Conservation (phyloP, 2,797 vertebrate genomes). For the Neosalanx taihuensis region DNA sequence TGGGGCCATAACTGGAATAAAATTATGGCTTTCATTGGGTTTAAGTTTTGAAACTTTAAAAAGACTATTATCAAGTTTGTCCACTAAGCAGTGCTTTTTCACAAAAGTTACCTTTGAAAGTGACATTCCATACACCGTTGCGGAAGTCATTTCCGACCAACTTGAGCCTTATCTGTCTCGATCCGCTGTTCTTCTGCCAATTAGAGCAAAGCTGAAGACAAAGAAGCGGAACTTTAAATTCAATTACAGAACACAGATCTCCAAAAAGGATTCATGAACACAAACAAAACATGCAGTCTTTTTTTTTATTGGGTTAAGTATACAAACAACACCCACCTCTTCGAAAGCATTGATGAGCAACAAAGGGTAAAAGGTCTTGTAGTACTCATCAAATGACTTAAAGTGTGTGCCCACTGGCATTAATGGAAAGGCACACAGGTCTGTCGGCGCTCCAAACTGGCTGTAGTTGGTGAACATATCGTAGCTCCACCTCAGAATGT, state of each 20-base stretch:
- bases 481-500: conserved; percentile 76
- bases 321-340: conserved; percentile 64
- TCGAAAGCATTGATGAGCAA: conserved; percentile 82
- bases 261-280: background rate
- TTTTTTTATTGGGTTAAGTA: background rate
- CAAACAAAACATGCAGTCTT: background rate
- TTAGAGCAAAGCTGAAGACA: conserved; percentile 46
- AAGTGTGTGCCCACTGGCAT: conserved; percentile 72
- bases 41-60: background rate
- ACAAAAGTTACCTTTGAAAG: conserved; percentile 69
- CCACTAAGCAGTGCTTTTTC: background rate
- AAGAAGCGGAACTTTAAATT: background rate
- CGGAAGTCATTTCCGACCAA: conserved; percentile 40
- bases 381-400: conserved; percentile 72
- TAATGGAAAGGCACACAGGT: conserved; percentile 65
- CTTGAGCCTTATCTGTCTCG: conserved; percentile 19
- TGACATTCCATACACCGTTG: conserved; percentile 51
- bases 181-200: conserved; percentile 28
- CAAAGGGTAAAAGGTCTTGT: conserved; percentile 75
- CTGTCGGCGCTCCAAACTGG: conserved; percentile 65
- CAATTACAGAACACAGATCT: background rate
- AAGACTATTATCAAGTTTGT: background rate
- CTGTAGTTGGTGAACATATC: conserved; percentile 69
- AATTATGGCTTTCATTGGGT: background rate
- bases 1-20: no score